Evolutionary conservation across 2,888 invertebrate genomes (phyloP), one percentile per base, ranked within the genome.

Genomic region (Sinhomidia bicolor): DNA sequence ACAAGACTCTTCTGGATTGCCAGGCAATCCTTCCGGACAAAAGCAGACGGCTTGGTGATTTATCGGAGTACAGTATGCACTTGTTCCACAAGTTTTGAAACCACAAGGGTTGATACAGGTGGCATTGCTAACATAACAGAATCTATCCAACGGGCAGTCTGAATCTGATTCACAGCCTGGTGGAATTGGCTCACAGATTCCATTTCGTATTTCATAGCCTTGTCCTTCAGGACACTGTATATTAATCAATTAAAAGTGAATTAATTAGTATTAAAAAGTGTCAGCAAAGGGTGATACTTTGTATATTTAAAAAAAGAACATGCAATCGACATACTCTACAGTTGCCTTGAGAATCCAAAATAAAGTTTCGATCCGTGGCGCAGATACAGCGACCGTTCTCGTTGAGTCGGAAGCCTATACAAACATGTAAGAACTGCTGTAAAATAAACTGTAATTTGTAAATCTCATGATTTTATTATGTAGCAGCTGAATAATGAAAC

Each of bases 101-200:
- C 94, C 94, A 93, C 98, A 98, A n/a, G 97, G 96, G 93, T 97
- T 96, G 85, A 96, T 95, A 93, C 98, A 98, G 29, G 95, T 95
- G 92, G 95, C 95, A 44, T 96, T 96, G 86, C 94, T 94, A 29
- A 93, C 93, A 91, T 97, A 96, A 93, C 98, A 98, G 93, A 95
- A 96, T 90, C 95, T 95, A 92, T 96, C 95, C 92, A 89, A 47
- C 0, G 96, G 95, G 93, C 98, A 98, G 91, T 98, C 96, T 44
- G 95, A 95, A 92, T 97, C 96, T 1, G 94, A 94, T 91, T 95
- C 95, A 93, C 97, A 97, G 93, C 95, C 95, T 17, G 94, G 93
- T 62, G 83, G 87, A 60, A 91, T 83, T 14, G 85, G 81, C 44
- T 90, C 90, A 60, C 91, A 92, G 23, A 87, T 82, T 32, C 91